phyloP scores from a whole-genome alignment of 2,797 vertebrate species.

The Otolemur crassicaudatus region DNA sequence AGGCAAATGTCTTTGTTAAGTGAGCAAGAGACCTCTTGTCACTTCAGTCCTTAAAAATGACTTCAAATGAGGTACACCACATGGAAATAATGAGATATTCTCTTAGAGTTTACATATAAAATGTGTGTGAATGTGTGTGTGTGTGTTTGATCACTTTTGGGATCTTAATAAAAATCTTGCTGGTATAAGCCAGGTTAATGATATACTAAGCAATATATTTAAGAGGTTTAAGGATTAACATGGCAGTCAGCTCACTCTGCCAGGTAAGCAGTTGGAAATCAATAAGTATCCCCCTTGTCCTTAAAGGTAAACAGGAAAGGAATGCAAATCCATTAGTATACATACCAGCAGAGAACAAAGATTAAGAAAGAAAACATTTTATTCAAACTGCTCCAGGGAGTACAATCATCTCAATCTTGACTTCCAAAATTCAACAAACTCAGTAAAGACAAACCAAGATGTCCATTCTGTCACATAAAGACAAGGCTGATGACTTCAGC shows the following conservation, averaged over 20 bases:
- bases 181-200: conserved; percentile 8
- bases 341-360: background rate
- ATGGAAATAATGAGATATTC: background rate
- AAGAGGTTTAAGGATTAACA: conserved; percentile 49
- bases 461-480: conserved; percentile 11
- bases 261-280: conserved; percentile 44
- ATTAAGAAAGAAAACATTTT: background rate
- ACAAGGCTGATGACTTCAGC: background rate
- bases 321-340: background rate
- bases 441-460: background rate
- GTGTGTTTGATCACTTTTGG: background rate
- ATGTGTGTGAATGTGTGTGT: background rate
- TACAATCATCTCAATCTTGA: conserved; percentile 14
- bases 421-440: background rate
- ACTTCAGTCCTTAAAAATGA: conserved; percentile 21
- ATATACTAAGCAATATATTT: conserved; percentile 38
- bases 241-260: background rate
- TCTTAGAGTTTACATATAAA: background rate
- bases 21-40: conserved; percentile 20
- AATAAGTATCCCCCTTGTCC: conserved; percentile 39
- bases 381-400: background rate
- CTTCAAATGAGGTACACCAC: background rate
- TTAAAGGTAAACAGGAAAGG: conserved; percentile 51
- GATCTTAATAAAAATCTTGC: background rate
- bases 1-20: conserved; percentile 24